Evolutionary conservation across 2,888 invertebrate genomes (phyloP), one percentile per base, ranked within the genome.

Genomic region (Steinernema hermaphroditum): DNA sequence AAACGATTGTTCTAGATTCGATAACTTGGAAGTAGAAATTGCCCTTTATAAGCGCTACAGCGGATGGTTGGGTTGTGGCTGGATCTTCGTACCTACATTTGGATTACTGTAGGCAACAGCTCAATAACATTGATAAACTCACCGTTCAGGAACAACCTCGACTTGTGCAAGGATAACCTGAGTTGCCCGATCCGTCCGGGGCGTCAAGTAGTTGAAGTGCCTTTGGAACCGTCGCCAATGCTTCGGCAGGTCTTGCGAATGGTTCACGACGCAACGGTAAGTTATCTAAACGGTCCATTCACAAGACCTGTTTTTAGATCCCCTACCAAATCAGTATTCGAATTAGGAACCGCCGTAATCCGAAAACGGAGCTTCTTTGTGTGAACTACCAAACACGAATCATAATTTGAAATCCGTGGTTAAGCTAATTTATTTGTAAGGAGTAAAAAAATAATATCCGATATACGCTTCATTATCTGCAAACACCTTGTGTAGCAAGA

Each of bases 41-140:
- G 75, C 79, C 27, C 73, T 84, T 12, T 84, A 82, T 76, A 82
- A 82, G 34, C 73, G 83, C 16, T 79, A 80, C 14, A 79, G 78
- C 27, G 83, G 84, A 1, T 84, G 84, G 84, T 76, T 84, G 32
- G 84, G 84, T 12, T 84, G 84, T 68, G 84, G 84, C 24, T 84
- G 84, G 84, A 73, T 83, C 71, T 81, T 79, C 70, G 70, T 84
- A 24, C 84, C 84, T 12, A 82, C 80, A 57, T 84, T 84, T 71
- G 80, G 82, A 43, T 68, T 81, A 54, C 73, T 84, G 83, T 83
- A 75, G 76, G 77, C 70, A n/a, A 6, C 68, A 27, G 2, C 19
- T 6, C 46, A 6, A 2, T 49, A 37, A 49, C 9, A 9, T 54
- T 19, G 27, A 19, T 32, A n/a, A 32, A 2, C 12, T 22, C 16